phyloP scores from a whole-genome alignment of 1,140 invertebrate species.

The Heliconius himera region DNA sequence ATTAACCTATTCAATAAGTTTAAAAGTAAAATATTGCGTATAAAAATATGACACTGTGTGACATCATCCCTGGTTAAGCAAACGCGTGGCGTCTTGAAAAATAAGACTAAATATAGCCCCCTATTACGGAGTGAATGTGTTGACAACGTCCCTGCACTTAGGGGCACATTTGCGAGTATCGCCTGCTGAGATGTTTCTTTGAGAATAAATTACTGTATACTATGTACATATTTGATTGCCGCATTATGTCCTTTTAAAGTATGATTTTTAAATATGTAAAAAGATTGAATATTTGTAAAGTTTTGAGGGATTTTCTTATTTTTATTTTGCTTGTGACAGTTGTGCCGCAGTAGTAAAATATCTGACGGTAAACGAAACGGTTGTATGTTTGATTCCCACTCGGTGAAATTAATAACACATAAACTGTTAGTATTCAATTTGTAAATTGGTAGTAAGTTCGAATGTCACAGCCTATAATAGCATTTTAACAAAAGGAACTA shows the following conservation, averaged over 20 bases:
- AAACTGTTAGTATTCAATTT: too few species aligned
- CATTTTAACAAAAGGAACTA: too few species aligned
- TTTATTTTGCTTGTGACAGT: neutral
- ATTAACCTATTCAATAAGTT: neutral
- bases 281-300: neutral
- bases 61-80: slow-evolving; percentile 36
- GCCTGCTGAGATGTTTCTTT: slow-evolving; percentile 19
- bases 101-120: slow-evolving; percentile 71
- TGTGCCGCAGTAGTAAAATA: too few species aligned
- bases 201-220: neutral
- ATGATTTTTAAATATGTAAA: neutral
- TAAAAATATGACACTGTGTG: slow-evolving; percentile 46
- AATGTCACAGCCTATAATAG: too few species aligned
- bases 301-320: neutral
- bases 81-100: slow-evolving; percentile 60
- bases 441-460: too few species aligned
- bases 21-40: neutral
- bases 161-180: slow-evolving; percentile 34
- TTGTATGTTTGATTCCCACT: too few species aligned
- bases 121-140: slow-evolving; percentile 72
- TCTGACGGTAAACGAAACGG: too few species aligned
- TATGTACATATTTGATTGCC: neutral
- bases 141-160: slow-evolving; percentile 58
- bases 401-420: too few species aligned
- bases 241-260: slow-evolving; percentile 1